A percentile compares a stretch with the other conserved stretches of the same genome.
Evolutionary conservation across 2,113 vertebrate species (phyloP).

Genomic region (Oryzias woworae): DNA sequence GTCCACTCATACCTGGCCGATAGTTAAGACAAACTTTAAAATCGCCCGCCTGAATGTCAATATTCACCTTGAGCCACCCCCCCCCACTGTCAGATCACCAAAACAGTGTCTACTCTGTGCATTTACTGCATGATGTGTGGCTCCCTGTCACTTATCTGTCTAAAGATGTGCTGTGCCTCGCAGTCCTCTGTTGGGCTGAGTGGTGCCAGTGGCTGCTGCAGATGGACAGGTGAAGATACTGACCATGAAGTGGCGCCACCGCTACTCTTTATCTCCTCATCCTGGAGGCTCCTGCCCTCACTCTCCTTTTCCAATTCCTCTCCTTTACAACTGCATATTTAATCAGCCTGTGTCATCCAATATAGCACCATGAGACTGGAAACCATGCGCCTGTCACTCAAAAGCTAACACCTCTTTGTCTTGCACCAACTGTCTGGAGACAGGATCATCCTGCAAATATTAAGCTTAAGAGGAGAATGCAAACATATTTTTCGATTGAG

Average conservation of each 20-base stretch:
- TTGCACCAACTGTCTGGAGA: slow-evolving; percentile 24
- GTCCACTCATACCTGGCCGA: slow-evolving; percentile 11
- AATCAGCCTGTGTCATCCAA: slow-evolving; percentile 75
- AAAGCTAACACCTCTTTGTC: slow-evolving; percentile 24
- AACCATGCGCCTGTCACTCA: slow-evolving; percentile 73
- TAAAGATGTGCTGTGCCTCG: slow-evolving; percentile 48
- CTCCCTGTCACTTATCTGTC: slow-evolving; percentile 55
- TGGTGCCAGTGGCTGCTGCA: slow-evolving; percentile 70
- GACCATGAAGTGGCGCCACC: slow-evolving; percentile 71
- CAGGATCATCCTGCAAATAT: slow-evolving; percentile 3
- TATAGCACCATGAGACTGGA: slow-evolving; percentile 65
- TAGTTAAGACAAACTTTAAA: neutral
- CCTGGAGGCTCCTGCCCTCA: slow-evolving; percentile 68
- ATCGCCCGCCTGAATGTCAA: slow-evolving; percentile 9
- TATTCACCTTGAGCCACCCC: slow-evolving; percentile 2
- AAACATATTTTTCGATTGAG: slow-evolving; percentile 8
- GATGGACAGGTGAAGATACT: slow-evolving; percentile 82
- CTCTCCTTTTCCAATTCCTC: slow-evolving; percentile 59
- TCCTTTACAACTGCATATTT: slow-evolving; percentile 75
- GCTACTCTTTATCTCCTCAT: slow-evolving; percentile 70
- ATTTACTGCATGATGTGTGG: slow-evolving; percentile 44
- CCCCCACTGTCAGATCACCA: too few relatives aligned
- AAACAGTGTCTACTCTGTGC: slow-evolving; percentile 37
- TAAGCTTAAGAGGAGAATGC: slow-evolving; percentile 8
- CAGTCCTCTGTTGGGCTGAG: slow-evolving; percentile 59